phyloP scores from a whole-genome alignment of 1,140 invertebrate genomes.

The Fopius arisanus region DNA sequence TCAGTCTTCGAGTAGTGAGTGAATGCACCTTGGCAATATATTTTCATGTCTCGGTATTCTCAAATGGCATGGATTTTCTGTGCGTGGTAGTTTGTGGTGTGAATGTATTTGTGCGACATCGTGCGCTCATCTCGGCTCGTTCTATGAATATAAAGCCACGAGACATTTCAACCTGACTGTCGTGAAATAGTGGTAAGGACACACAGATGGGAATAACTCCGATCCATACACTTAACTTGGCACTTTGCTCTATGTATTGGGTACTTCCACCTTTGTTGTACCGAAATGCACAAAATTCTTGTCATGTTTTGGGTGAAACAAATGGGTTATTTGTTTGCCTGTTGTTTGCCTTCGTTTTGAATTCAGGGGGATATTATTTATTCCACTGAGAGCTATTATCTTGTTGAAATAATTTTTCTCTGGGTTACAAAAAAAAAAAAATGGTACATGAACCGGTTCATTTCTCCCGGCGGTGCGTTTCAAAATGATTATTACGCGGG shows the following conservation, averaged over 20 bases:
- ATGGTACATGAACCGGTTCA: no score
- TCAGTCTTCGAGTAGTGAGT: not conserved
- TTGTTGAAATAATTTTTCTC: not conserved
- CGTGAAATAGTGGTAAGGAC: conserved; percentile 14
- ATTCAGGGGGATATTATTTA: not conserved
- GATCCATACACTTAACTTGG: conserved; percentile 24
- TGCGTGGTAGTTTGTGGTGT: no score
- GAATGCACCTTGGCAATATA: not conserved
- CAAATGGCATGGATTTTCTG: not conserved
- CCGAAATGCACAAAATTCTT: not conserved
- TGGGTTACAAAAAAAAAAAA: no score
- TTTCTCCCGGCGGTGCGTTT: no score
- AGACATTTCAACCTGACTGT: conserved; percentile 5
- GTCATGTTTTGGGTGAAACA: not conserved
- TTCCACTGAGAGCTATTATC: not conserved
- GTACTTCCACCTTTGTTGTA: not conserved
- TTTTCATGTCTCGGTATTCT: not conserved
- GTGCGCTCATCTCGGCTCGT: conserved; percentile 21
- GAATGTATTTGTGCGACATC: not conserved
- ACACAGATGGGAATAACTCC: conserved; percentile 27
- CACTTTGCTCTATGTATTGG: not conserved
- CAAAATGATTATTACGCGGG: no score
- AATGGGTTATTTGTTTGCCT: not conserved
- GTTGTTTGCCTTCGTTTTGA: not conserved
- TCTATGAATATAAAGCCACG: conserved; percentile 31